Conservation (phyloP, 2,113 vertebrate genomes). For the Callipepla squamata region DNA sequence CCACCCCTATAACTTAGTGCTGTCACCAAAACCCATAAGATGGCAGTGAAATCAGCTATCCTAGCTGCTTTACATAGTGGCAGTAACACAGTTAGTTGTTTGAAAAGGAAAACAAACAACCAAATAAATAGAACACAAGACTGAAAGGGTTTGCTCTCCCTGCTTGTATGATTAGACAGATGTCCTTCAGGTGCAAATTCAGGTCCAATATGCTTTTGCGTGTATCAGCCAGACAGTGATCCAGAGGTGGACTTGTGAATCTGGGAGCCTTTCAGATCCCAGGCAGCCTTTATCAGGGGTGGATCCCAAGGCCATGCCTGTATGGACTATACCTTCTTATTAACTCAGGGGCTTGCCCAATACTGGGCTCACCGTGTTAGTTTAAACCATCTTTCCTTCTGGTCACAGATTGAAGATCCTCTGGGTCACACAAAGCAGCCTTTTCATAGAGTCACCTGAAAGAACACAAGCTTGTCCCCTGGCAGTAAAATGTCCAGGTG, state of each 20-base stretch:
- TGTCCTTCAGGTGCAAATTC: not conserved
- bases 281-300: not conserved
- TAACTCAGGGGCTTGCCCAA: not conserved
- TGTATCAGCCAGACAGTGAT: not conserved
- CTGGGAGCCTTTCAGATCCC: not conserved
- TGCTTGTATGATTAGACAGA: not conserved
- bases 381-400: not conserved
- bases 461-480: not conserved
- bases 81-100: not conserved
- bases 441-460: accelerated
- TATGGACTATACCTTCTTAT: not conserved
- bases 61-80: not conserved
- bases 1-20: not conserved
- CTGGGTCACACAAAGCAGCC: not conserved
- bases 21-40: not conserved
- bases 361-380: not conserved
- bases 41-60: not conserved
- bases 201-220: not conserved
- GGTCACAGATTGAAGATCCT: not conserved
- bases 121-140: accelerated
- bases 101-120: not conserved
- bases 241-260: not conserved
- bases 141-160: not conserved
- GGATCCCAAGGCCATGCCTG: not conserved
- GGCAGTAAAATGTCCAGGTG: not conserved